These are phyloP conservation scores for Procavia capensis DNA, from an alignment of 2,113 vertebrate species.

Conservation along the genomic window DNA sequence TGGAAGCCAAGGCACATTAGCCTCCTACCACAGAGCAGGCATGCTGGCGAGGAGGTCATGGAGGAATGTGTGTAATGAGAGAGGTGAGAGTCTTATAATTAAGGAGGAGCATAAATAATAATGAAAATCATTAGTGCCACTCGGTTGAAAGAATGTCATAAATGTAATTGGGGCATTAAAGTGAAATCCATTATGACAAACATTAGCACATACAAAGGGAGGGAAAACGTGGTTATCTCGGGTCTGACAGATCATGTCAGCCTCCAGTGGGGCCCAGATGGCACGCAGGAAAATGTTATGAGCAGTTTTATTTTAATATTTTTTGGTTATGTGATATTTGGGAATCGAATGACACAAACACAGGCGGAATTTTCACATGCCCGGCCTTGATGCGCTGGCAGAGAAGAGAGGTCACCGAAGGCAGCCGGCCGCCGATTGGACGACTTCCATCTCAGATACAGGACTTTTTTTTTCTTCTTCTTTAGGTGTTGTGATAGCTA, in stretches of 20 bases:
- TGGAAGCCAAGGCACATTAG: constrained; percentile 88
- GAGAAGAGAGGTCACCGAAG: constrained; percentile 53
- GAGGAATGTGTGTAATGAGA: constrained; percentile 79
- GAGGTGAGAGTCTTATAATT: constrained; percentile 89
- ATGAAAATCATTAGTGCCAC: constrained; percentile 90
- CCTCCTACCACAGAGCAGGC: constrained; percentile 82
- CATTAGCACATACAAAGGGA: constrained; percentile 86
- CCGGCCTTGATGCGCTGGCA: constrained; percentile 68
- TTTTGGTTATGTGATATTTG: constrained; percentile 81
- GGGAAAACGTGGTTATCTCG: constrained; percentile 86
- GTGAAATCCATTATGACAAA: constrained; percentile 87
- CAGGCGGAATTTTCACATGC: constrained; percentile 63
- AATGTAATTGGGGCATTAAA: constrained; percentile 89
- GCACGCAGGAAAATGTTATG: constrained; percentile 83
- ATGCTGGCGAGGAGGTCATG: constrained; percentile 82
- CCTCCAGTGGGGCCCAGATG: constrained; percentile 85
- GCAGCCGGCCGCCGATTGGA: constrained; percentile 3
- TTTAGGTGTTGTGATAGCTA: constrained; percentile 49
- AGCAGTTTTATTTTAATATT: constrained; percentile 85
- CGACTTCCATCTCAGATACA: background rate
- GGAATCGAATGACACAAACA: constrained; percentile 79
- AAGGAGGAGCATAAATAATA: constrained; percentile 91
- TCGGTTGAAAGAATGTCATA: constrained; percentile 88
- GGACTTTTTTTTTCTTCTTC: background rate
- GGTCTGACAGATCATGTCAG: constrained; percentile 85